Evolutionary conservation across 2,113 vertebrate genomes (phyloP).

Genomic region (Diglossa brunneiventris): DNA sequence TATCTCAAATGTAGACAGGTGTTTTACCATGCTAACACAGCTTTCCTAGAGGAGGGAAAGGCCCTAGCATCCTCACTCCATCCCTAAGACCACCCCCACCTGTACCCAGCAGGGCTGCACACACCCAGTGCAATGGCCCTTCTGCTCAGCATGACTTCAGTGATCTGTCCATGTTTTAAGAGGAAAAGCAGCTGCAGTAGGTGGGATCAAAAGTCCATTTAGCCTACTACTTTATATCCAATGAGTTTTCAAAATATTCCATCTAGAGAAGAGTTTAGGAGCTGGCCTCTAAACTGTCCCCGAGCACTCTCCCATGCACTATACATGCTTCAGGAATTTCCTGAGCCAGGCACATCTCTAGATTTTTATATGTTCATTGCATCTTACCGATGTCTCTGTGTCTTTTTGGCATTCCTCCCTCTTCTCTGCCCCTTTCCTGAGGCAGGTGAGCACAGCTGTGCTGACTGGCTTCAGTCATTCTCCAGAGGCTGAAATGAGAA

Average conservation of each 20-base stretch:
- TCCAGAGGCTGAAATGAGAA: not conserved
- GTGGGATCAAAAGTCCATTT: not conserved
- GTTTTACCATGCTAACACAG: not conserved
- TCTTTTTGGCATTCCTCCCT: not conserved
- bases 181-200: not conserved
- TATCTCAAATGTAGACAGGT: rapidly evolving
- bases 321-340: not conserved
- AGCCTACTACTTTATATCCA: not conserved
- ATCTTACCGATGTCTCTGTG: not conserved
- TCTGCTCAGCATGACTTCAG: not conserved
- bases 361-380: not conserved
- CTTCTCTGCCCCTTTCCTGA: not conserved
- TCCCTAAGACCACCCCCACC: not conserved
- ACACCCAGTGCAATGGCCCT: not conserved
- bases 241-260: not conserved
- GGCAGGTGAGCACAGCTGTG: not conserved
- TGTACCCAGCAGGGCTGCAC: not conserved
- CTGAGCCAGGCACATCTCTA: not conserved
- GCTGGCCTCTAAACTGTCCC: not conserved
- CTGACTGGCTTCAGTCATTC: not conserved
- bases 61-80: not conserved
- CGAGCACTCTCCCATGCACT: not conserved
- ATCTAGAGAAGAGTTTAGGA: not conserved
- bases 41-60: not conserved
- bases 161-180: not conserved